Evolutionary conservation across 2,113 vertebrate species (phyloP).

Genomic region (Sciurus niger): DNA sequence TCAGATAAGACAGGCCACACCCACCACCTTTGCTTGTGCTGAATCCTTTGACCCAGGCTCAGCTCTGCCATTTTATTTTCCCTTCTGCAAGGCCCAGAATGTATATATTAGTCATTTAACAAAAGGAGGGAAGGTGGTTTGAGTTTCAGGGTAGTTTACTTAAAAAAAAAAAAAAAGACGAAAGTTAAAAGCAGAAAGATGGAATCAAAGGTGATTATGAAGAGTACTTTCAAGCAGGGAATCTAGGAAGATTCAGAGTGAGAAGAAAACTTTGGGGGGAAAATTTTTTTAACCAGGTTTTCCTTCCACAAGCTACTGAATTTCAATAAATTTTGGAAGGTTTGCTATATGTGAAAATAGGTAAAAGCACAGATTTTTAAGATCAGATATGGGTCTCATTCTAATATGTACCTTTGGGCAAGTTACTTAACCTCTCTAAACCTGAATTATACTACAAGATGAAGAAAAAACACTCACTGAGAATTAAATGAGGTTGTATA

Average conservation of each 20-base stretch:
- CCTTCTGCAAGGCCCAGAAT: neutral
- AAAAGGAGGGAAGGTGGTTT: neutral
- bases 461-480: neutral
- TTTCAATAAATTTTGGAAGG: neutral
- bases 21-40: neutral
- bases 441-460: neutral
- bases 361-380: constrained; percentile 43
- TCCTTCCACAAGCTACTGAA: neutral
- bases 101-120: neutral
- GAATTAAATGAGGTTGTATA: neutral
- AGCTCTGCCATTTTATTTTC: neutral
- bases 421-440: neutral
- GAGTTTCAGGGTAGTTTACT: constrained; percentile 1
- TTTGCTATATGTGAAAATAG: neutral
- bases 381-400: neutral
- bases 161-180: neutral
- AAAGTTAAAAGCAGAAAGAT: neutral
- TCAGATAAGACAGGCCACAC: neutral
- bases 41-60: neutral
- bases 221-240: neutral
- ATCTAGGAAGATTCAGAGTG: neutral
- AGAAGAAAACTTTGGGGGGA: neutral
- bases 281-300: neutral
- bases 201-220: neutral
- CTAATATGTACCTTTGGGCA: neutral